phyloP scores from a whole-genome alignment of 2,113 vertebrate genomes.

The Sinosuthora webbiana region DNA sequence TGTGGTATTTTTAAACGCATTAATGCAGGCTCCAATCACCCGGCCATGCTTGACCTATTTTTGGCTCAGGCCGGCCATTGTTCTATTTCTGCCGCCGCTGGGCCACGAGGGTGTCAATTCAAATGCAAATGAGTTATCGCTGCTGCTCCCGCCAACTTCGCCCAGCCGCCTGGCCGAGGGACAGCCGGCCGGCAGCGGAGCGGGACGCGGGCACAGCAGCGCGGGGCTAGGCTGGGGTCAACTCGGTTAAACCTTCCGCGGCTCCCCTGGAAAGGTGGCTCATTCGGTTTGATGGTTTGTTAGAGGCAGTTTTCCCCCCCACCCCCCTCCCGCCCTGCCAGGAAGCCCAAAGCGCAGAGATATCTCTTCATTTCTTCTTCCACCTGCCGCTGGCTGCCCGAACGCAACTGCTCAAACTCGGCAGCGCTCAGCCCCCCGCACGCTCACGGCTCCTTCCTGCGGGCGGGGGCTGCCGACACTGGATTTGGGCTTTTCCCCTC shows the following conservation, averaged over 20 bases:
- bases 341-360: slow-evolving; percentile 56
- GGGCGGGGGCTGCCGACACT: slow-evolving; percentile 16
- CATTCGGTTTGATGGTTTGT: slow-evolving; percentile 26
- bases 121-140: slow-evolving; percentile 94
- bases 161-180: slow-evolving; percentile 26
- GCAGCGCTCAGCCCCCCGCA: slow-evolving; percentile 3
- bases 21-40: slow-evolving; percentile 97
- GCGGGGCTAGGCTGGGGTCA: slow-evolving; percentile 18
- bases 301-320: slow-evolving; percentile 1
- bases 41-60: slow-evolving; percentile 98
- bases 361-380: slow-evolving; percentile 64
- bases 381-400: slow-evolving; percentile 74
- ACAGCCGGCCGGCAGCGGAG: slow-evolving; percentile 34
- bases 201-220: neutral
- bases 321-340: neutral
- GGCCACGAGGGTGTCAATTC: slow-evolving; percentile 96
- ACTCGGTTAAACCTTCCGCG: slow-evolving; percentile 15
- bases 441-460: slow-evolving; percentile 5
- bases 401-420: slow-evolving; percentile 10
- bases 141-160: slow-evolving; percentile 76
- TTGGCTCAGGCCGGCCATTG: slow-evolving; percentile 98
- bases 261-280: slow-evolving; percentile 41
- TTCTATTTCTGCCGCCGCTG: slow-evolving; percentile 99
- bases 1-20: slow-evolving; percentile 99
- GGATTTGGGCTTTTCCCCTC: neutral